These are phyloP conservation scores for Pseudopodoces humilis DNA, from an alignment of 2,113 vertebrate species.

Conservation along the genomic window DNA sequence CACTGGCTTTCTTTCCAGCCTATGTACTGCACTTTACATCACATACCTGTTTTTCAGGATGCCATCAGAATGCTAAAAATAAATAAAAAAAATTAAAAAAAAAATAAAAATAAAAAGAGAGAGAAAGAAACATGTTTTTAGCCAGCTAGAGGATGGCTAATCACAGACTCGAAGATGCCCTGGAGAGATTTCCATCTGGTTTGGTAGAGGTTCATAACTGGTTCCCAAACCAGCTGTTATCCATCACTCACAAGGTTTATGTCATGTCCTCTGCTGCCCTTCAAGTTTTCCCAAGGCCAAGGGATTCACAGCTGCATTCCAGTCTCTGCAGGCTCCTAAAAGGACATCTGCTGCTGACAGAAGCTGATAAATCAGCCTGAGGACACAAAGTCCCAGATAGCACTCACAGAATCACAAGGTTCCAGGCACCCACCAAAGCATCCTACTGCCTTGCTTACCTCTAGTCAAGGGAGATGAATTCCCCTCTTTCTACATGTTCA, in stretches of 20 bases:
- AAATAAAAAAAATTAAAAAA: too few species aligned
- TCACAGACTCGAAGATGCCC: neutral
- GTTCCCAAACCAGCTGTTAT: conserved; percentile 5
- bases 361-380: conserved; percentile 1
- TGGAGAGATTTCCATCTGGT: neutral
- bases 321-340: conserved; percentile 18
- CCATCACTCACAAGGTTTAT: conserved; percentile 7
- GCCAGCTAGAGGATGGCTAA: neutral
- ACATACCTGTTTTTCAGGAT: neutral
- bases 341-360: conserved; percentile 29
- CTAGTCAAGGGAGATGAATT: neutral
- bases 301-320: neutral
- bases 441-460: neutral
- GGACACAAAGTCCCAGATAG: neutral
- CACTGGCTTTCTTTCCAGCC: neutral
- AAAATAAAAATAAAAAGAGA: too few species aligned
- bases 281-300: conserved; percentile 7
- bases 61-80: too few species aligned
- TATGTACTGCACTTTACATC: neutral
- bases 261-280: neutral
- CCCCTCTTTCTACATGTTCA: neutral
- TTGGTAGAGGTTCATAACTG: neutral
- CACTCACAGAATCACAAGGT: neutral
- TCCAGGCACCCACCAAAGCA: neutral
- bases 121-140: neutral